Evolutionary conservation across 2,888 invertebrate genomes (phyloP), one percentile per base, ranked within the genome.

Genomic region (Mimas tiliae): DNA sequence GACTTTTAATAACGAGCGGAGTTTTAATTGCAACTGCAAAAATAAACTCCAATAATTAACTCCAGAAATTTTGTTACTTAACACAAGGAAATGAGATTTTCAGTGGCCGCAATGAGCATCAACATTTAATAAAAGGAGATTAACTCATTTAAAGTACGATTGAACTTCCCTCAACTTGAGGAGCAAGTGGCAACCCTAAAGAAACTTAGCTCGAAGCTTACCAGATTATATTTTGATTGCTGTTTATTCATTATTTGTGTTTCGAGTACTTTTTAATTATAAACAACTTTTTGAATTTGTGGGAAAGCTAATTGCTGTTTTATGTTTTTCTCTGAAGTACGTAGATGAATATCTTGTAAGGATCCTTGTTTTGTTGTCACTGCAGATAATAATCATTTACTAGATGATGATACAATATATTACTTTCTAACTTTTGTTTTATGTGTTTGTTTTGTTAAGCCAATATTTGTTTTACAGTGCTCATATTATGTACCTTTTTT

Each of bases 61-160:
- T 79, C 70, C 70, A 77, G 81, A 78, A 79, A 77, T 80, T 77
- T 73, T 71, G 75, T 62, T 77, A 81, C 80, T 81, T 83, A 81
- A 76, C 72, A 75, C 76, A 78, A 74, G 78, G 74, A 82, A 87
- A 87, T 82, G 80, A 83, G 85, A 86, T 86, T 80, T 79, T 75
- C 73, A 72, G 76, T 78, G 72, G 79, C 78, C 81, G 76, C 82
- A 79, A 79, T 82, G 82, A 86, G 84, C 87, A 89, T 90, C 87
- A 89, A 88, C 89, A 90, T 89, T 91, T 89, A 91, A 89, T 91
- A 90, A 91, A 91, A 88, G 83, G 80, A 84, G 86, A 89, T 90
- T 89, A 91, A 91, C 89, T 91, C 90, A 83, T 90, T 90, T 88
- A 87, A 90, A 91, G 85, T 90, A 84, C 87, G 86, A 90, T 90